Percentiles rank a stretch among this genome's conserved stretches.
These are phyloP conservation scores for Sebastes trivittatus DNA, from an alignment of 2,797 vertebrate species.

Conservation along the genomic window DNA sequence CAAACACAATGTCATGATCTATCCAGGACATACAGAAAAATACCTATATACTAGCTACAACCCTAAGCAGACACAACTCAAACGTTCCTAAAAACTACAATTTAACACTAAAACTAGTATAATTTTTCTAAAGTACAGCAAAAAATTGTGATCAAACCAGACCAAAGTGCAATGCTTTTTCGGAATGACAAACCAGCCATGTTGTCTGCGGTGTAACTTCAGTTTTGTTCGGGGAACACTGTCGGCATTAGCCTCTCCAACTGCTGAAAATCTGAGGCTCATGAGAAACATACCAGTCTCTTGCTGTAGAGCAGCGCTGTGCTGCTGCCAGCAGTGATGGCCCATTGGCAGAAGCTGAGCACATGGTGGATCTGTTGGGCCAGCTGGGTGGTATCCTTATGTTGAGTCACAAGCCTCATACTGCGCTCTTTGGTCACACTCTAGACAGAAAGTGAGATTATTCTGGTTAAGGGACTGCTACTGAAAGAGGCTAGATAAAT, in stretches of 20 bases:
- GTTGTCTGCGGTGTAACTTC: not conserved
- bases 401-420: slow-evolving; percentile 91
- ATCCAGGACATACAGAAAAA: not conserved
- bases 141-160: not conserved
- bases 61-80: not conserved
- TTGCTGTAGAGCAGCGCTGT: slow-evolving; percentile 98
- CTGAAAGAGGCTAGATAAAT: not conserved
- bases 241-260: not conserved
- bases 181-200: not conserved
- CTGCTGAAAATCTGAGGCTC: not conserved
- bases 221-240: not conserved
- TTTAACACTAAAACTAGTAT: not conserved
- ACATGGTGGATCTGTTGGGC: slow-evolving; percentile 96
- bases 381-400: slow-evolving; percentile 92
- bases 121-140: not conserved
- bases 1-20: not conserved
- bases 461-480: not conserved
- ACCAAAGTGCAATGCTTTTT: not conserved
- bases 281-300: slow-evolving; percentile 87
- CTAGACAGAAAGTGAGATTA: slow-evolving; percentile 72
- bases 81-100: not conserved
- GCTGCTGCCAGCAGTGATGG: slow-evolving; percentile 95
- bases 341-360: slow-evolving; percentile 97
- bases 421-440: slow-evolving; percentile 96
- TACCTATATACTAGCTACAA: not conserved